A percentile compares a stretch with the other conserved stretches of the same genome.
Evolutionary conservation across 1,140 invertebrate genomes (phyloP).

Genomic region (Drosophila mojavensis): DNA sequence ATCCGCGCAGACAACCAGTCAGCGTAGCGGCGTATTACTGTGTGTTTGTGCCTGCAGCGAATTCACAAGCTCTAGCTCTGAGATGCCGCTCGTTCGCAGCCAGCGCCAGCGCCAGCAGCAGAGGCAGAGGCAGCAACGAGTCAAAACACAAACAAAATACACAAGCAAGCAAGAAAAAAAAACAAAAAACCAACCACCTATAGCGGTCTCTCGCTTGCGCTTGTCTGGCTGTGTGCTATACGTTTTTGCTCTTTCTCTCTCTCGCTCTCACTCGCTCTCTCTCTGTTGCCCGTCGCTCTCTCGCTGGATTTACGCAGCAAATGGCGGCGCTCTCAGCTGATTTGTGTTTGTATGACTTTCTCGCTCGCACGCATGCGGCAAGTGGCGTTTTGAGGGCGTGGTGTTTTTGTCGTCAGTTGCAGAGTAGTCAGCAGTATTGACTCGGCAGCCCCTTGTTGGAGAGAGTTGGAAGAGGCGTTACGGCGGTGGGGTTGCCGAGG

Average conservation of each 20-base stretch:
- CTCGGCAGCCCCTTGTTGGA: constrained; percentile 20
- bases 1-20: constrained; percentile 65
- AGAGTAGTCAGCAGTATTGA: constrained; percentile 37
- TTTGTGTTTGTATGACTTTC: constrained; percentile 58
- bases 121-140: background rate
- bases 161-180: too few species aligned
- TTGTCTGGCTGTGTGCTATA: constrained; percentile 1
- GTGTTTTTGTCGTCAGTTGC: constrained; percentile 45
- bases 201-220: constrained; percentile 38
- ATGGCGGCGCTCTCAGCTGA: constrained; percentile 79
- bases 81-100: constrained; percentile 25
- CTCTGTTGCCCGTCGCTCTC: constrained; percentile 21
- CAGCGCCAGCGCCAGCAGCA: constrained; percentile 16
- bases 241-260: constrained; percentile 32
- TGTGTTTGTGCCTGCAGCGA: constrained; percentile 53
- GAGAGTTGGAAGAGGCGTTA: background rate
- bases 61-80: constrained; percentile 42
- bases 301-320: constrained; percentile 44
- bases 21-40: constrained; percentile 66
- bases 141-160: background rate
- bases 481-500: background rate
- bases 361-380: constrained; percentile 46
- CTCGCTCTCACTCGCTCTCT: constrained; percentile 10
- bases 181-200: constrained; percentile 20
- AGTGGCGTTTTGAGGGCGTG: constrained; percentile 64